These are phyloP conservation scores for Sternarchorhynchus goeldii DNA, from an alignment of 2,797 vertebrate genomes.

Conservation along the genomic window DNA sequence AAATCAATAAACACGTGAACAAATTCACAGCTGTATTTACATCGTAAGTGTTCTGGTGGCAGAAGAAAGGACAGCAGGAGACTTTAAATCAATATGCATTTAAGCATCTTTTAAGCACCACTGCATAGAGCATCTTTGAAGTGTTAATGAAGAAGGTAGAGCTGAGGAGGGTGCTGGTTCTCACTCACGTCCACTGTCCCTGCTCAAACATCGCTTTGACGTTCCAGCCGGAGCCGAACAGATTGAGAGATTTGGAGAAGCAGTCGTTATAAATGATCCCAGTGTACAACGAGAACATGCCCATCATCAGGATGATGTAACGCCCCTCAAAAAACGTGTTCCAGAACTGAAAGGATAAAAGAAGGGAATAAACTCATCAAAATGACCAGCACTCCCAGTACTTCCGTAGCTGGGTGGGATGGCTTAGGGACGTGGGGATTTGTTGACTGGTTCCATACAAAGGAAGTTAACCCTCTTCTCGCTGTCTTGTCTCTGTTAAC, in stretches of 20 bases:
- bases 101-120: too few relatives aligned
- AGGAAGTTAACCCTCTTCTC: too few relatives aligned
- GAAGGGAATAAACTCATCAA: neutral
- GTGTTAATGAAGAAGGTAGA: neutral
- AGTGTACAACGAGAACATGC: constrained; percentile 94
- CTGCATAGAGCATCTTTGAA: too few relatives aligned
- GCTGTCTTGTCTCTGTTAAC: too few relatives aligned
- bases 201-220: constrained; percentile 81
- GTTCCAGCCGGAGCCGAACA: constrained; percentile 93
- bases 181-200: constrained; percentile 80
- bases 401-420: neutral
- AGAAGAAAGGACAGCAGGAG: too few relatives aligned
- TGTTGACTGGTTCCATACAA: too few relatives aligned
- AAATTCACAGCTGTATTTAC: too few relatives aligned
- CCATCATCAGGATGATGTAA: constrained; percentile 96
- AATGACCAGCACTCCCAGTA: constrained; percentile 7
- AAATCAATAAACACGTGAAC: too few relatives aligned
- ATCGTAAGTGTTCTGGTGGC: too few relatives aligned
- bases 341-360: constrained; percentile 79
- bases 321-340: constrained; percentile 93
- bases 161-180: neutral
- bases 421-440: too few relatives aligned
- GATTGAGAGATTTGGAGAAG: constrained; percentile 95
- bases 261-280: constrained; percentile 98
- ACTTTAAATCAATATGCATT: too few relatives aligned